Evolutionary conservation across 1,140 invertebrate species (phyloP), one percentile per base, ranked within the genome.

Genomic region (Heliconius hewitsoni): DNA sequence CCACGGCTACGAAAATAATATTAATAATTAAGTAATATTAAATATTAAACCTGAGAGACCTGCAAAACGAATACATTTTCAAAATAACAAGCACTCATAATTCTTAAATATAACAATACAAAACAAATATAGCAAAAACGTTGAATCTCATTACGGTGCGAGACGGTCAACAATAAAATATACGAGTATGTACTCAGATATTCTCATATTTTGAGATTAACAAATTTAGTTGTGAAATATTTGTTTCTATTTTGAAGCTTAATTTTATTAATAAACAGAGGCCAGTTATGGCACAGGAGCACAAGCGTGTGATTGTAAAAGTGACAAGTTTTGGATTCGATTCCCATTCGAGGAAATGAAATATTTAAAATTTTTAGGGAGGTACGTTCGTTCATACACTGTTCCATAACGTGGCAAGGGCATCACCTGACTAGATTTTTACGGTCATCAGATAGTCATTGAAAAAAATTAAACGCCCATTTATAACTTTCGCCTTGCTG

Each of bases 21-120:
- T 3, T 16, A 46, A 46, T 16, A 34, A 34, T 34, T 34, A 34
- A 34, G 2, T 5, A 34, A 34, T 34, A 34, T 34, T 34, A 34
- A 34, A 34, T 34, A 3, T 3, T 46, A 46, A 46, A 16, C 42
- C 13, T 16, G 42, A 46, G 42, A 16, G 16, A 13, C 4, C 8
- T 23, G 9, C 19, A 60, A 57, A 60, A 23, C 3, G 8, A 27
- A 23, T 60, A 23, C 55, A 11, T 9, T 23, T 60, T 60, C 55
- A 9, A 60, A 60, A 60, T 9, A 60, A 27, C 9, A 60, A 60
- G 19, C n/a, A 19, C n/a, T 60, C 55, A 60, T 23, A 60, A 60
- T 19, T 60, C 55, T 60, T 13, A 60, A 60, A 60, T 27, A 60
- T 9, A 60, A 60, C 55, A 60, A 60, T 60, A 60, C 55, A 60